These are phyloP conservation scores for Euplexia lucipara DNA, from an alignment of 2,888 invertebrate genomes.

Conservation along the genomic window DNA sequence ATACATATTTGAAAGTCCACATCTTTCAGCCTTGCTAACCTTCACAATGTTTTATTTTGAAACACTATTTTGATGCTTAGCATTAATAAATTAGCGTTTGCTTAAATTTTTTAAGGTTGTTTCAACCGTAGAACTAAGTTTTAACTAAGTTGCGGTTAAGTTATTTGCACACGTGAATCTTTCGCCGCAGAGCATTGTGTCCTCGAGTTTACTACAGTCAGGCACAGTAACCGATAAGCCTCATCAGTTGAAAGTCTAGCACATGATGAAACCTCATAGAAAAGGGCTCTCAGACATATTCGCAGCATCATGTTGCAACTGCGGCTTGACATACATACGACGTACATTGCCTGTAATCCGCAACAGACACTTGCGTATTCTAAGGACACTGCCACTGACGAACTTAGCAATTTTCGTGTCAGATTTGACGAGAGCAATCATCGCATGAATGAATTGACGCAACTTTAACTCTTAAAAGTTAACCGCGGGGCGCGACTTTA, in stretches of 20 bases:
- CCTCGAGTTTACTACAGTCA: constrained; percentile 29
- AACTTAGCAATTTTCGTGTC: constrained; percentile 71
- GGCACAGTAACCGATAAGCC: constrained; percentile 36
- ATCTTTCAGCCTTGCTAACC: constrained; percentile 76
- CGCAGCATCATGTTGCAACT: constrained; percentile 81
- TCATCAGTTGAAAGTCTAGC: constrained; percentile 61
- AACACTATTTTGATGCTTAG: constrained; percentile 69
- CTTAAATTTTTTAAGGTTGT: constrained; percentile 30
- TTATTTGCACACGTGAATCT: constrained; percentile 35
- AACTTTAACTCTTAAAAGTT: constrained; percentile 62
- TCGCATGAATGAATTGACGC: constrained; percentile 66
- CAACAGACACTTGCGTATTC: constrained; percentile 70
- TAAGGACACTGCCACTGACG: constrained; percentile 65
- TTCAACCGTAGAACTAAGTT: constrained; percentile 18
- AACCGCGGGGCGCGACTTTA: constrained; percentile 56
- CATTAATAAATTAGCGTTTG: constrained; percentile 56
- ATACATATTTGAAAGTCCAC: constrained; percentile 80
- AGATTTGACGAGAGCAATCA: constrained; percentile 67
- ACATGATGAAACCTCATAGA: constrained; percentile 71
- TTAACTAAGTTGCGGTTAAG: constrained; percentile 37
- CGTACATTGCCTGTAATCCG: constrained; percentile 72
- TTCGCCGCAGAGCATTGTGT: constrained; percentile 16
- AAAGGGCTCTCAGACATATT: constrained; percentile 85
- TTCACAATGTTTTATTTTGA: constrained; percentile 74
- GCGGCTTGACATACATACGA: constrained; percentile 86